A percentile compares a stretch with the other conserved stretches of the same genome.
Conservation (phyloP, 2,888 invertebrate species). For the Drosophila suboccidentalis region DNA sequence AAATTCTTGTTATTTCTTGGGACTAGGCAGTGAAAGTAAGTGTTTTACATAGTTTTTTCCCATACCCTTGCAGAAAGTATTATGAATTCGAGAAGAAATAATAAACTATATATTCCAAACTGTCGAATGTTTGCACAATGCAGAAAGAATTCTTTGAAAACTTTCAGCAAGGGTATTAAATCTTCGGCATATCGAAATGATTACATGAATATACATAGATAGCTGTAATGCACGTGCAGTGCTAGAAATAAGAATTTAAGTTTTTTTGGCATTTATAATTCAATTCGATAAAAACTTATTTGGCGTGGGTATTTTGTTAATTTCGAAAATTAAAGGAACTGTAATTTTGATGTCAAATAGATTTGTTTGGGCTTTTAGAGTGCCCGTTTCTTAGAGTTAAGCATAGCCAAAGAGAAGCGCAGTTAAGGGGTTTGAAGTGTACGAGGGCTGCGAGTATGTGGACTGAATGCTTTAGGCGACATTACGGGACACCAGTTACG, state of each 20-base stretch:
- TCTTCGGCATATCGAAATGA: slow-evolving; percentile 1
- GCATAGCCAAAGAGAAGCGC: slow-evolving; percentile 37
- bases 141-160: background rate
- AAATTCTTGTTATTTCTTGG: slow-evolving; percentile 33
- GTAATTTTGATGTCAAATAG: slow-evolving; percentile 1
- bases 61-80: slow-evolving; percentile 17
- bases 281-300: slow-evolving; percentile 12
- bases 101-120: too few species aligned
- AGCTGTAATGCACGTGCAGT: slow-evolving; percentile 7
- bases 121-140: background rate
- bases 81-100: background rate
- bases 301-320: slow-evolving; percentile 1
- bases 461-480: slow-evolving; percentile 40
- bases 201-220: background rate
- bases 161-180: background rate
- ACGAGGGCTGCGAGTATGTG: slow-evolving; percentile 25
- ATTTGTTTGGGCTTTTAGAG: slow-evolving; percentile 1
- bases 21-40: slow-evolving; percentile 73
- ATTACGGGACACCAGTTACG: slow-evolving; percentile 32
- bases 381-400: slow-evolving; percentile 11
- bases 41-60: slow-evolving; percentile 47
- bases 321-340: slow-evolving; percentile 6
- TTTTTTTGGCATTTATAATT: slow-evolving; percentile 1
- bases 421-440: slow-evolving; percentile 14
- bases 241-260: slow-evolving; percentile 1